phyloP scores from a whole-genome alignment of 1,140 invertebrate genomes.

The Periplaneta americana region DNA sequence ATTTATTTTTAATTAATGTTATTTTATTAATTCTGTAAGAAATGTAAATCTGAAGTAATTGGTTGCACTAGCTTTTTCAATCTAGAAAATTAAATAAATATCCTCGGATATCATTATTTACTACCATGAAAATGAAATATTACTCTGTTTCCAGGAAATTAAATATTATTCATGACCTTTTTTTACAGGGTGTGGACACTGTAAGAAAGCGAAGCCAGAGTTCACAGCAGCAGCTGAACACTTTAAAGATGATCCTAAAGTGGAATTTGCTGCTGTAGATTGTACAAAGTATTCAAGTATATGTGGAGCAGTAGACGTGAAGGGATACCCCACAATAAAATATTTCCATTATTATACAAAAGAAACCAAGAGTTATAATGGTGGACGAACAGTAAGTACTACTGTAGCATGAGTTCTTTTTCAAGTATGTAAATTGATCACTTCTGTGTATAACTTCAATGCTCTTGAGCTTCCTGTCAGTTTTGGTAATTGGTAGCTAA shows the following conservation, averaged over 20 bases:
- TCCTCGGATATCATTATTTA: too few relatives aligned
- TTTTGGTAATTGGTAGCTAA: too few relatives aligned
- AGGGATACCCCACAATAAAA: slow-evolving; percentile 81
- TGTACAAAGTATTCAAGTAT: slow-evolving; percentile 62
- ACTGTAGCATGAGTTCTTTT: not conserved
- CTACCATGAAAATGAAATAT: too few relatives aligned
- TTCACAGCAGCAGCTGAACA: slow-evolving; percentile 67
- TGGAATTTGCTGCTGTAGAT: slow-evolving; percentile 77
- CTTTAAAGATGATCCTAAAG: slow-evolving; percentile 64
- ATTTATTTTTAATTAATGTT: too few relatives aligned
- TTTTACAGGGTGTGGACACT: slow-evolving; percentile 82
- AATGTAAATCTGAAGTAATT: too few relatives aligned
- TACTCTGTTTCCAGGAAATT: too few relatives aligned
- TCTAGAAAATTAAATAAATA: too few relatives aligned
- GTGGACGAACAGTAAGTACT: slow-evolving; percentile 59
- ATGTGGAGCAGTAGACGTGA: slow-evolving; percentile 66
- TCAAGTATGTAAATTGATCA: not conserved
- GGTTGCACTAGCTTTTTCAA: too few relatives aligned
- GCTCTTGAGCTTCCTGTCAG: too few relatives aligned
- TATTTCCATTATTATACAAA: slow-evolving; percentile 83
- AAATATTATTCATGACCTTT: too few relatives aligned
- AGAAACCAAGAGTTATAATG: slow-evolving; percentile 55
- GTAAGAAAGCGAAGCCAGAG: slow-evolving; percentile 83
- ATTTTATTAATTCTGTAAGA: too few relatives aligned
- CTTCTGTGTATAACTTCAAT: too few relatives aligned